phyloP scores from a whole-genome alignment of 1,140 invertebrate genomes.

The Popillia japonica region DNA sequence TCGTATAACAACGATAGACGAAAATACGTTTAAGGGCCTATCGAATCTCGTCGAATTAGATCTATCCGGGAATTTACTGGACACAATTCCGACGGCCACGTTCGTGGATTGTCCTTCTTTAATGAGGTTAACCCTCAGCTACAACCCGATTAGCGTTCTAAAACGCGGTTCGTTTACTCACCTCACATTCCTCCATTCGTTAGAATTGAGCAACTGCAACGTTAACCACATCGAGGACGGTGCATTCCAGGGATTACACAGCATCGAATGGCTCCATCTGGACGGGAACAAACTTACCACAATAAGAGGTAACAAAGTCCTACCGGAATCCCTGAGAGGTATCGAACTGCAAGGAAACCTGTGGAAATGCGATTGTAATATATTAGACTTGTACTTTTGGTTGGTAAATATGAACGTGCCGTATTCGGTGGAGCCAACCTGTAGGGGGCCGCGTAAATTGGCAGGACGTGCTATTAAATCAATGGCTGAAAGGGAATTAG shows the following conservation, averaged over 20 bases:
- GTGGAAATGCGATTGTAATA: slow-evolving; percentile 87
- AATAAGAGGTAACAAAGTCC: slow-evolving; percentile 72
- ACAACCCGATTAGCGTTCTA: slow-evolving; percentile 80
- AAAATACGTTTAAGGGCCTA: slow-evolving; percentile 80
- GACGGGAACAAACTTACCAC: slow-evolving; percentile 81
- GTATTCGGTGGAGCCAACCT: slow-evolving; percentile 75
- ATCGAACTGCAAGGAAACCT: slow-evolving; percentile 86
- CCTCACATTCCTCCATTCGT: slow-evolving; percentile 76
- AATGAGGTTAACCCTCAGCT: slow-evolving; percentile 81
- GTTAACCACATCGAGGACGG: slow-evolving; percentile 79
- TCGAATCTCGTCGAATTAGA: slow-evolving; percentile 90
- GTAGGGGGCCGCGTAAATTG: slow-evolving; percentile 73
- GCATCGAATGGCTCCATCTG: slow-evolving; percentile 84
- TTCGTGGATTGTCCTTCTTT: slow-evolving; percentile 80
- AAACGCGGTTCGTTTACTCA: slow-evolving; percentile 78
- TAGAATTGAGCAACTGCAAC: slow-evolving; percentile 84
- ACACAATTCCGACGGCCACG: slow-evolving; percentile 77
- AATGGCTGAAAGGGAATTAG: slow-evolving; percentile 76
- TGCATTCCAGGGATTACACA: slow-evolving; percentile 82
- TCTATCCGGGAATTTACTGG: slow-evolving; percentile 81
- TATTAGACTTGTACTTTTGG: slow-evolving; percentile 81
- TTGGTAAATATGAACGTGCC: slow-evolving; percentile 77
- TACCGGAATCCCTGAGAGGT: slow-evolving; percentile 77
- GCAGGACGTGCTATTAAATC: slow-evolving; percentile 72
- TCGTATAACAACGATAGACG: slow-evolving; percentile 78